Evolutionary conservation across 2,888 invertebrate genomes (phyloP).

Genomic region (Lissonota sp.): DNA sequence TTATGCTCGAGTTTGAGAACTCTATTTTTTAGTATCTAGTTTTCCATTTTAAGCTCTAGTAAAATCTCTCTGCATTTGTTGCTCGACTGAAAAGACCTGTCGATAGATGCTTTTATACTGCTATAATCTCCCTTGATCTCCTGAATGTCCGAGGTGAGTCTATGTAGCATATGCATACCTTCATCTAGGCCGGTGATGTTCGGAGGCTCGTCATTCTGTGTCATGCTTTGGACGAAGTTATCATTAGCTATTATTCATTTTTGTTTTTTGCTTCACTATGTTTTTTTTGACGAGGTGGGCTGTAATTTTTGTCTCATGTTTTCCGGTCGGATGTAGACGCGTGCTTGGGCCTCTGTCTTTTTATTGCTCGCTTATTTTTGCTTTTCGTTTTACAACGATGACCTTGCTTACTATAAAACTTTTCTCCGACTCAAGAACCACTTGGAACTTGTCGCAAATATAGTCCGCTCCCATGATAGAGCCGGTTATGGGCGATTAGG

Average conservation of each 20-base stretch:
- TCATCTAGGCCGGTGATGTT: neutral
- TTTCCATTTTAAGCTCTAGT: slow-evolving; percentile 12
- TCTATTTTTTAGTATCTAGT: neutral
- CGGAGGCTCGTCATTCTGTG: neutral
- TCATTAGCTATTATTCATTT: neutral
- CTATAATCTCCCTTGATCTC: neutral
- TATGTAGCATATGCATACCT: neutral
- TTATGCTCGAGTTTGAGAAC: neutral
- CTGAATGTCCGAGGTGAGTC: neutral
- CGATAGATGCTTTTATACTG: neutral
- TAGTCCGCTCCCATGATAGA: too few species aligned
- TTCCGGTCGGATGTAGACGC: slow-evolving; percentile 28
- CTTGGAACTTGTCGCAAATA: too few species aligned
- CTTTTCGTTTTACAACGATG: too few species aligned
- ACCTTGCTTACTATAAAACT: too few species aligned
- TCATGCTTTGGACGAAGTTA: neutral
- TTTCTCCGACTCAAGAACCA: too few species aligned
- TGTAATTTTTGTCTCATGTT: neutral
- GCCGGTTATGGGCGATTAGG: too few species aligned
- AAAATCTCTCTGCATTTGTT: neutral
- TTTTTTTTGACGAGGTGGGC: too few species aligned
- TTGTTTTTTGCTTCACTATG: neutral
- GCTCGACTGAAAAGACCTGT: neutral
- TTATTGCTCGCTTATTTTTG: too few species aligned
- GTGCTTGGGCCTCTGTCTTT: too few species aligned